Evolutionary conservation across 2,888 invertebrate species (phyloP), one percentile per base, ranked within the genome.

Genomic region (Himalopsyche anomala): DNA sequence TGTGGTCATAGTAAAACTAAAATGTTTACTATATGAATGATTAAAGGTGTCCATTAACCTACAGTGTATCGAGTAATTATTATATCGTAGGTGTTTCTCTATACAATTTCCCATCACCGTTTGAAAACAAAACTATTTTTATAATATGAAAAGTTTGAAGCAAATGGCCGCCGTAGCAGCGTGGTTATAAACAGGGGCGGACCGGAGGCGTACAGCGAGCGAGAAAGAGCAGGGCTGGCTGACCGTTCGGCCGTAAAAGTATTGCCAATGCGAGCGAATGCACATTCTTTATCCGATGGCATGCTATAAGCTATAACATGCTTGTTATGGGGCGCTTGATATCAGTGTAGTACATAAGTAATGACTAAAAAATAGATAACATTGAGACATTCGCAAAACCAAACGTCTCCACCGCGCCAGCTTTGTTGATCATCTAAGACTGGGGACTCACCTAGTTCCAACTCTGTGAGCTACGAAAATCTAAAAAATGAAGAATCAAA

Each of bases 241-340:
- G 45, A 40, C 80, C 28, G 38, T 15, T 84, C 80, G 80, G 36
- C 83, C 86, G 86, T 86, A 81, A 86, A 84, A 80, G 36, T 42
- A 86, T 84, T 86, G 86, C 86, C 69, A 80, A 86, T 86, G 86
- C 80, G 62, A 86, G 81, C 84, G 86, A 56, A 86, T 86, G 86
- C 86, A 86, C 86, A 86, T 86, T 82, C 86, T 84, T 86, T 84
- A 86, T 84, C 69, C 83, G 81, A 19, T 80, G 80, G 62, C 15
- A 62, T 62, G 28, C 62, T 62, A 4, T 62, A 62, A 62, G 11
- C 62, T 62, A 28, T 62, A 62, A 62, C 62, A 62, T 62, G 62
- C 62, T 62, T 62, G 62, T 62, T 62, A 62, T 62, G 28, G 62
- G 19, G 62, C 11, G 28, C 9, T 62, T 11, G 3, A 12, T 5